A percentile compares a stretch with the other conserved stretches of the same genome.
Evolutionary conservation across 2,113 vertebrate genomes (phyloP).

Genomic region (Astur gentilis): DNA sequence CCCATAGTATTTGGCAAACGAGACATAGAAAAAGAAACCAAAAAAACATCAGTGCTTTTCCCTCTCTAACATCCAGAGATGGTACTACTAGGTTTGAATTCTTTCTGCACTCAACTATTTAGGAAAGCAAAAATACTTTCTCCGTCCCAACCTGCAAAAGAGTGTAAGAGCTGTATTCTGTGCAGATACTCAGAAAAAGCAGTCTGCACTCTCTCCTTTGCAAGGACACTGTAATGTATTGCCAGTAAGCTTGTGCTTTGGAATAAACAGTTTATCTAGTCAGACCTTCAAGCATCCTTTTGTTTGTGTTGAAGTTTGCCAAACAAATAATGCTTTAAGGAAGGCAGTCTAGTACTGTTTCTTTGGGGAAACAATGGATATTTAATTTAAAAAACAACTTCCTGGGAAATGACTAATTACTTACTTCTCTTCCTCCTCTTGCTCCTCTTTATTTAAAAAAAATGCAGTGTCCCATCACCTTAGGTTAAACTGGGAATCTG

Average conservation of each 20-base stretch:
- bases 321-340: not conserved
- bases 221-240: not conserved
- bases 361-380: not conserved
- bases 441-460: not conserved
- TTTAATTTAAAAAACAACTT: not conserved
- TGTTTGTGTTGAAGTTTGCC: not conserved
- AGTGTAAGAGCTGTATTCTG: not conserved
- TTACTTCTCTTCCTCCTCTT: not conserved
- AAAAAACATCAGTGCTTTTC: not conserved
- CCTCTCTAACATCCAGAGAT: not conserved
- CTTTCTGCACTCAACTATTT: not conserved
- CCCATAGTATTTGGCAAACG: not conserved
- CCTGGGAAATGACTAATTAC: not conserved
- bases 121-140: not conserved
- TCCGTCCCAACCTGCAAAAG: not conserved
- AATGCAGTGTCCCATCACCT: not conserved
- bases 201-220: not conserved
- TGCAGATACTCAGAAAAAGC: not conserved
- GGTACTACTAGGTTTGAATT: not conserved
- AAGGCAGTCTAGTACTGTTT: not conserved
- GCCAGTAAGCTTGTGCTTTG: not conserved
- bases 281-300: not conserved
- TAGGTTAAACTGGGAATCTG: not conserved
- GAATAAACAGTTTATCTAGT: not conserved
- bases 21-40: not conserved